phyloP scores from a whole-genome alignment of 2,113 vertebrate genomes.

The Epinephelus lanceolatus region DNA sequence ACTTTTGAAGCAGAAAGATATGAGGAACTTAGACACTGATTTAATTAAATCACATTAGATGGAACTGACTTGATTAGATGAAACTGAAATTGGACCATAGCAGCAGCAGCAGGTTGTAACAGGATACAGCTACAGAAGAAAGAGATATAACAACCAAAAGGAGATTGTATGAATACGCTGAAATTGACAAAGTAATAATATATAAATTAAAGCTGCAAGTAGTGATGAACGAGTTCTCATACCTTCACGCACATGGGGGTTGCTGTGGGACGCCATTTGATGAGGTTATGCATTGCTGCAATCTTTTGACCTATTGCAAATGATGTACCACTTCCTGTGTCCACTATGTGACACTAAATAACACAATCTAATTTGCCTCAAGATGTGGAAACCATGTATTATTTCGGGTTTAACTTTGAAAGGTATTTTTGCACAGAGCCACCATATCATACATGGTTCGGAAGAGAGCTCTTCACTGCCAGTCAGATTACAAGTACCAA shows the following conservation, averaged over 20 bases:
- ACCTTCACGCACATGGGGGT: no score
- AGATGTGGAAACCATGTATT: background rate
- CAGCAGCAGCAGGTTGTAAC: constrained; percentile 22
- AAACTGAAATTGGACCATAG: constrained; percentile 15
- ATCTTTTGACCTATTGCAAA: no score
- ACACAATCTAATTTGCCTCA: no score
- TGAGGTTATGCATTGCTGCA: no score
- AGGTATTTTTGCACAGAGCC: background rate
- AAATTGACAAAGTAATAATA: constrained; percentile 15
- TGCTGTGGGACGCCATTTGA: no score
- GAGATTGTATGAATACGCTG: background rate
- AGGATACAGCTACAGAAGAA: constrained; percentile 3
- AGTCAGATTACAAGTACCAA: background rate
- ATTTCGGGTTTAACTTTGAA: background rate
- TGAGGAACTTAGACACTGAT: constrained; percentile 16
- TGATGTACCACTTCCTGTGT: no score
- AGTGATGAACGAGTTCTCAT: no score
- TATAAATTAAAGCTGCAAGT: background rate
- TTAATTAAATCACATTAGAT: constrained; percentile 49
- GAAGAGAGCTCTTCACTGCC: background rate
- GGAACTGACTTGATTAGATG: constrained; percentile 38
- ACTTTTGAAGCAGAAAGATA: constrained; percentile 36
- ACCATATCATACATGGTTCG: background rate
- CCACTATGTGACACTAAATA: no score
- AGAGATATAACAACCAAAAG: background rate